Conservation (phyloP, 2,888 invertebrate genomes). For the Willowsia nigromaculata region DNA sequence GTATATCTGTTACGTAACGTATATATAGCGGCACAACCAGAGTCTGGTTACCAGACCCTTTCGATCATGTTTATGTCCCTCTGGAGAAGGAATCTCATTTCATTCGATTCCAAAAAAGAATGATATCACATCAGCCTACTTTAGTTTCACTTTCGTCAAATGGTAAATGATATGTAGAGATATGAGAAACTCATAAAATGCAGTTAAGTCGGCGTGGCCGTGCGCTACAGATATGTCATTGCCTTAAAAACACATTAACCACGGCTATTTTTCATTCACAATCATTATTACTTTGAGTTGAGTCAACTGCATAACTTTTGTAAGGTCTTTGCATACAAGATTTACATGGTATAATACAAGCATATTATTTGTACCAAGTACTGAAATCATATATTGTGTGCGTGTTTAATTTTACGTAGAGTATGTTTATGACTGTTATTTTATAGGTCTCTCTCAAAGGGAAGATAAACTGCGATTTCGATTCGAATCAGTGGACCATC, state of each 20-base stretch:
- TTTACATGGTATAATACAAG: neutral
- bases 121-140: constrained; percentile 44
- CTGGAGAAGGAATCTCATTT: constrained; percentile 65
- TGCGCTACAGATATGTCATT: constrained; percentile 57
- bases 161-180: constrained; percentile 38
- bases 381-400: neutral
- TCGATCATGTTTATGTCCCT: constrained; percentile 54
- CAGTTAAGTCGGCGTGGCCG: constrained; percentile 51
- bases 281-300: constrained; percentile 56
- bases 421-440: constrained; percentile 28
- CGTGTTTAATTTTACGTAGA: neutral
- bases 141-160: constrained; percentile 26
- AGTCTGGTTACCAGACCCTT: constrained; percentile 54
- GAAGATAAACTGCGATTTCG: constrained; percentile 64
- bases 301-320: constrained; percentile 30
- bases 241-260: constrained; percentile 66
- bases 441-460: constrained; percentile 52
- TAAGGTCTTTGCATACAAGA: neutral
- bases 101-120: constrained; percentile 25
- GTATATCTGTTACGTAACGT: no score
- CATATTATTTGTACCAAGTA: neutral
- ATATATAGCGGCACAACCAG: no score
- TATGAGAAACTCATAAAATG: constrained; percentile 65
- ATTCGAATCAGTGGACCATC: constrained; percentile 61
- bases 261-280: constrained; percentile 64